Base-by-base conservation (phyloP, 2,888 invertebrate genomes). In the Phengaris alcon region DNA sequence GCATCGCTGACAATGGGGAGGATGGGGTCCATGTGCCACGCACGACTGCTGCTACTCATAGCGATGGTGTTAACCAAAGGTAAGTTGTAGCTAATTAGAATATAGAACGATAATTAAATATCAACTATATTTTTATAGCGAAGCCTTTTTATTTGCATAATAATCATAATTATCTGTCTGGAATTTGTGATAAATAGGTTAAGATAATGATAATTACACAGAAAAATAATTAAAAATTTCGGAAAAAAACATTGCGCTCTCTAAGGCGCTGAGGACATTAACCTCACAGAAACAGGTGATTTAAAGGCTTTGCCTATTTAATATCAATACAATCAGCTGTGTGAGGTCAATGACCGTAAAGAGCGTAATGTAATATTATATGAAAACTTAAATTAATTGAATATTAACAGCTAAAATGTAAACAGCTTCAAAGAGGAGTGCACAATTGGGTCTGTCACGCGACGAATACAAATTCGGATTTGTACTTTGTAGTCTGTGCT, bases 1-100 rank as follows among this genome's bases (percentile, higher is more conserved):
- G 79, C 77, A 79, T 79, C 78, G 75, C 77, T 75, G 74, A 68
- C 75, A 75, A 77, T 70, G 76, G 69, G 76, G 82, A 86, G 78
- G 75, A 89, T 90, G 89, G 82, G 81, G 80, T 76, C 80, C n/a
- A 80, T 78, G 35, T 80, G 82, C 78, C 84, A 82, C 64, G 80
- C 82, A 10, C 85, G 85, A 52, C 81, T 85, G 68, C 79, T 90
- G 13, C 81, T 90, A 68, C 81, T 88, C 22, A 82, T 84, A 73
- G 79, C 87, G 57, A 84, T 88, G 82, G 81, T 91, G 74, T 82
- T 90, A 22, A 85, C 85, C 76, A 84, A 86, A 86, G 90, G 91
- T 91, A 76, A 81, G 84, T 22, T 57, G 6, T n/a, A 7, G 13
- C 54, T 55, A 55, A n/a, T 3, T 9, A 57, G 7, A 9, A 57